A percentile compares a stretch with the other conserved stretches of the same genome.
phyloP scores from a whole-genome alignment of 1,140 invertebrate species.

The Apis florea region DNA sequence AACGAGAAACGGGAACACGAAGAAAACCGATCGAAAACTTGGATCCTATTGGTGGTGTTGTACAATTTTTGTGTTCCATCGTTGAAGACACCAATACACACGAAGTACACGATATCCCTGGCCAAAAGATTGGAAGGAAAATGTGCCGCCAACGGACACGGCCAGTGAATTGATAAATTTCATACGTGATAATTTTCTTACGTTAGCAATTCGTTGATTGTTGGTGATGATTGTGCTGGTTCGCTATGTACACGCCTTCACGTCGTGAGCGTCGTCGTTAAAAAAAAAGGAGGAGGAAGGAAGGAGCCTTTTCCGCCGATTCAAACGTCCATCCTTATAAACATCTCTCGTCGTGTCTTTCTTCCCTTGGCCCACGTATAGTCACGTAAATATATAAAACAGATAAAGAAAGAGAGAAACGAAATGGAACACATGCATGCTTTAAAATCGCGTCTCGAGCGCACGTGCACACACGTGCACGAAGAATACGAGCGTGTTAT shows the following conservation, averaged over 20 bases:
- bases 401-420: background rate
- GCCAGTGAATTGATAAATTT: constrained; percentile 27
- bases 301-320: background rate
- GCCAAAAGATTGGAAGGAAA: background rate
- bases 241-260: constrained; percentile 5
- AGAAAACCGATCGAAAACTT: background rate
- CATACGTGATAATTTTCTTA: constrained; percentile 16
- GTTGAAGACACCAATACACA: background rate
- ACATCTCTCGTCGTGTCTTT: constrained; percentile 16
- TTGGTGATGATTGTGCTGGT: constrained; percentile 41
- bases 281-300: background rate
- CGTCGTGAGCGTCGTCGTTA: constrained; percentile 2
- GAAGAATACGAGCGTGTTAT: constrained; percentile 10
- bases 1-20: background rate
- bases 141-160: constrained; percentile 15
- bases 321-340: constrained; percentile 17
- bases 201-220: constrained; percentile 14
- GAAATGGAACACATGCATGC: constrained; percentile 10
- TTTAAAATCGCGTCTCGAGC: background rate
- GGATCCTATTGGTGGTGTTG: constrained; percentile 13
- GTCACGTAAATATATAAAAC: constrained; percentile 56
- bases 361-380: constrained; percentile 6
- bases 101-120: background rate
- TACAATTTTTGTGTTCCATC: constrained; percentile 21
- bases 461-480: constrained; percentile 46